Percentiles rank a stretch among this genome's conserved stretches.
These are phyloP conservation scores for Pangasius sanitwongsei DNA, from an alignment of 2,797 vertebrate species.

Conservation along the genomic window DNA sequence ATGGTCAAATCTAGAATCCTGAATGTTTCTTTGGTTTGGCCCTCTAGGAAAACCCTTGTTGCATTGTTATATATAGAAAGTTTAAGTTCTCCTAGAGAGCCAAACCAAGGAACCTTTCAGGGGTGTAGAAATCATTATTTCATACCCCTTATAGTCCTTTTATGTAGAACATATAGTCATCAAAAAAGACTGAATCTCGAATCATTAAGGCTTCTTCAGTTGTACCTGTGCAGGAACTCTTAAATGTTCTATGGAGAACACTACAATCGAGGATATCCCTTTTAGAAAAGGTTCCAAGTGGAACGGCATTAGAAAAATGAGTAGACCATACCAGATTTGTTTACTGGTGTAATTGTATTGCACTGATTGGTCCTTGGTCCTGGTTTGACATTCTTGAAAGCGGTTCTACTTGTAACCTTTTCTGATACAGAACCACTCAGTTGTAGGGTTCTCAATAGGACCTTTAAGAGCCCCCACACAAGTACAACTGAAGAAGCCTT, in stretches of 20 bases:
- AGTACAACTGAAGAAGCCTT: not conserved
- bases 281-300: not conserved
- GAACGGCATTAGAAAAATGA: not conserved
- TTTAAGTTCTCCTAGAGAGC: not conserved
- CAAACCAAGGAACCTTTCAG: not conserved
- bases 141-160: no score
- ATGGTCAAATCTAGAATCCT: not conserved
- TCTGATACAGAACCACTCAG: not conserved
- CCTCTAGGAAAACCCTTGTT: not conserved
- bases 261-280: not conserved
- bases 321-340: not conserved
- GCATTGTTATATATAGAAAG: not conserved
- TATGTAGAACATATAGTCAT: not conserved
- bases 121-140: not conserved
- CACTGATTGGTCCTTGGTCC: not conserved
- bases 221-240: not conserved
- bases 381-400: not conserved
- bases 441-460: not conserved
- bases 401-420: not conserved
- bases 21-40: not conserved
- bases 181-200: not conserved
- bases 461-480: not conserved
- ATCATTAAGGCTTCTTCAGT: not conserved
- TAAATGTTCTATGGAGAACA: not conserved
- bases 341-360: not conserved